Evolutionary conservation across 1,140 invertebrate genomes (phyloP), one percentile per base, ranked within the genome.

Genomic region (Myzus persicae): DNA sequence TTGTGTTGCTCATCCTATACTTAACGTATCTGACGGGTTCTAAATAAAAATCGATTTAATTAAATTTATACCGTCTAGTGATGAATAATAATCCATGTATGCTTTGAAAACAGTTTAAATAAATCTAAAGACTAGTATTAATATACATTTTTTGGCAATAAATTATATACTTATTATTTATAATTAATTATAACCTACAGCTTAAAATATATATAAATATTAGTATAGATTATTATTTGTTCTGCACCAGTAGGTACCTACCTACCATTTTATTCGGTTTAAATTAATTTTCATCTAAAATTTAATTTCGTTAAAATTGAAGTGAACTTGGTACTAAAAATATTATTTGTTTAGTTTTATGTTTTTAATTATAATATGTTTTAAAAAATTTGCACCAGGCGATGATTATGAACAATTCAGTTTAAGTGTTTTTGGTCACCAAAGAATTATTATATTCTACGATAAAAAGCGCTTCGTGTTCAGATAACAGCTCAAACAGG

Each of bases 401-500:
- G 20, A 76, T 85, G 8, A 31, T 85, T 51, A 51, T 51, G 31
- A 42, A 44, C 5, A 20, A 85, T 85, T 44, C 84, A 85, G 20
- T 42, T 42, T 40, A 59, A 40, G 38, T 90, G 59, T 84, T 48
- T 67, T 31, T 2, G 26, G 42, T 31, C 54, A 40, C 31, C 22
- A 24, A 67, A 38, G 24, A 90, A 90, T 31, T 59, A 51, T 84
- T 42, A 36, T 84, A 51, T 36, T 48, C 11, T 11, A 38, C 44
- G 81, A 92, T 84, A 82, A 84, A 51, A 85, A 38, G 46, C 11
- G 44, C 31, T 76, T 76, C 59, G 67, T 81, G 36, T 8, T 31
- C 46, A 93, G 91, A 93, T 93, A 84, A 85, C 44, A 85, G 36
- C 38, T 54, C 20, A 40, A 93, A 93, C 91, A 93, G 91, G 91